Evolutionary conservation across 2,797 vertebrate species (phyloP), one percentile per base, ranked within the genome.

Genomic region (Girardinus metallicus): DNA sequence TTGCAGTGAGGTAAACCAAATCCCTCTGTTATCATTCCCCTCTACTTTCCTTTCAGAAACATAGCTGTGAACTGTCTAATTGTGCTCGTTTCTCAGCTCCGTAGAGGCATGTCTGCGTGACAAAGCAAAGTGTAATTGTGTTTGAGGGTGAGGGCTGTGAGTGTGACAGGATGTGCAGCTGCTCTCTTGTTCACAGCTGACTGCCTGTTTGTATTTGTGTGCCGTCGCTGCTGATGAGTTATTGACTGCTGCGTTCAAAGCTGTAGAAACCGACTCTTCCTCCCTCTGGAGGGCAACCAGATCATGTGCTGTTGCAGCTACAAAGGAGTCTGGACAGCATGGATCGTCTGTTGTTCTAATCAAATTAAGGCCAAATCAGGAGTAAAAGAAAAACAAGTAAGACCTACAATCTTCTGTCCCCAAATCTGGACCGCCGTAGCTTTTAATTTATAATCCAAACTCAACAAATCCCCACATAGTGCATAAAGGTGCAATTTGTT

Each of bases 211-310:
- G 89, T 87, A 49, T 91, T 86, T 85, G 83, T 84, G 71, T 64
- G 53, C 68, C 4, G 72, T 78, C 78, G 74, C 26, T 77, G 83
- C 80, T 93, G 92, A 94, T 93, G 93, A 91, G 83, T 88, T 93
- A 93, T 94, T 91, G 94, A 94, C 90, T 80, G 82, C 83, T 79
- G 77, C 51, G 79, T 88, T 89, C 79, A 86, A 79, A 91, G 43
- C 79, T 71, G 44, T 77, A 76, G 78, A 85, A 91, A 71, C 82
- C 26, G 87, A 90, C 90, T 77, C 86, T 73, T 86, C 82, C 83
- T 87, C 83, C 75, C 12, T 81, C 60, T 85, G 87, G 81, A 81
- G 83, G 73, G 75, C 66, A 41, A 86, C 83, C 75, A 76, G 74
- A 83, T 87, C 83, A 86, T 70, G 83, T 83, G 76, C 74, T 77